Evolutionary conservation across 2,113 vertebrate species (phyloP).

Genomic region (Cephalopholis sonnerati): DNA sequence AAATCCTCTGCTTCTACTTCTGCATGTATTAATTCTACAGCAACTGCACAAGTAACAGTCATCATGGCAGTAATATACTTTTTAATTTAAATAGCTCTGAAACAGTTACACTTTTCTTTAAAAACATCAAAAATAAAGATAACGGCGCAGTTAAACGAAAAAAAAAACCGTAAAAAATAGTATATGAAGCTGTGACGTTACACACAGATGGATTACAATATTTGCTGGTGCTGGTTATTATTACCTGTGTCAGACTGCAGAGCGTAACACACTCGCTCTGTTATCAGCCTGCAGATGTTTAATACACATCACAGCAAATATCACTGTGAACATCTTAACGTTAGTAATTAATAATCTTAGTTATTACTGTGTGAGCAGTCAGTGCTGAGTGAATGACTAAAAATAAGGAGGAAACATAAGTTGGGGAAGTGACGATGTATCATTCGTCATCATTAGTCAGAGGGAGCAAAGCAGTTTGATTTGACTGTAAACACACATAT

Average conservation of each 20-base stretch:
- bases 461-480: neutral
- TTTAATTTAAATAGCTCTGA: conserved; percentile 3
- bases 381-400: no score
- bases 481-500: neutral
- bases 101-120: neutral
- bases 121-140: neutral
- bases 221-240: neutral
- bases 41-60: conserved; percentile 9
- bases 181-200: neutral
- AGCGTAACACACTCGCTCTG: fast-evolving
- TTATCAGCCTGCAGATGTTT: neutral
- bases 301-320: neutral
- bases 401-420: neutral
- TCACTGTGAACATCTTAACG: neutral
- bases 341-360: neutral
- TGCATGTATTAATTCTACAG: conserved; percentile 6
- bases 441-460: neutral
- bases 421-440: neutral
- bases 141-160: neutral
- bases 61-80: neutral
- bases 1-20: conserved; percentile 44
- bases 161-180: neutral
- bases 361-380: neutral
- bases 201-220: neutral
- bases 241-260: neutral